Percentiles rank a stretch among this genome's conserved stretches.
These are phyloP conservation scores for Hylia prasina DNA, from an alignment of 2,113 vertebrate species.

Conservation along the genomic window DNA sequence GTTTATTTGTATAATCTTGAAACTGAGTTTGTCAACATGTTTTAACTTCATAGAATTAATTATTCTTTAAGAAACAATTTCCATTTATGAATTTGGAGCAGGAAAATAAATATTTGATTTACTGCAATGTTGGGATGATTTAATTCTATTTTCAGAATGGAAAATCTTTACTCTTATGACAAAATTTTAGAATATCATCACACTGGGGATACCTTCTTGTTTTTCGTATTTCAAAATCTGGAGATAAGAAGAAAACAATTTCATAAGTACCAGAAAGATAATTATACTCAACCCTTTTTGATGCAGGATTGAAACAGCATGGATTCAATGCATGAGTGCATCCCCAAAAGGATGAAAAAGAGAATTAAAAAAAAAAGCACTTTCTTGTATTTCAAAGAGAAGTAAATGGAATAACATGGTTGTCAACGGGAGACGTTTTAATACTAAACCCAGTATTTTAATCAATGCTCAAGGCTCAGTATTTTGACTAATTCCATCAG, in stretches of 20 bases:
- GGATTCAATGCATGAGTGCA: not conserved
- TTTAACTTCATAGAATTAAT: slow-evolving; percentile 8
- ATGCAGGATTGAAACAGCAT: not conserved
- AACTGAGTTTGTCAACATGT: not conserved
- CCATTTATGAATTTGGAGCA: not conserved
- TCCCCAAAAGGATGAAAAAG: not conserved
- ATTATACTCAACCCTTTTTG: not conserved
- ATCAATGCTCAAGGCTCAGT: not conserved
- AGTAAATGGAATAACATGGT: not conserved
- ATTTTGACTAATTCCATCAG: not conserved
- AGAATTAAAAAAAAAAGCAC: not conserved
- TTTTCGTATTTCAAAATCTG: not conserved
- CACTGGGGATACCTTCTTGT: not conserved
- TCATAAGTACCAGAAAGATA: not conserved
- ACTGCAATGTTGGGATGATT: not conserved
- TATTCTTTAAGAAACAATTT: not conserved
- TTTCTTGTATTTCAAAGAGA: not conserved
- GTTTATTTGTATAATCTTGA: not conserved
- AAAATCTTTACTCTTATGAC: not conserved
- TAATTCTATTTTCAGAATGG: not conserved
- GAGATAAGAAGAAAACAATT: not conserved
- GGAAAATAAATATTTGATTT: slow-evolving; percentile 22
- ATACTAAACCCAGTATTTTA: not conserved
- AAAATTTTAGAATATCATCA: not conserved
- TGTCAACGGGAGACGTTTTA: not conserved